phyloP scores from a whole-genome alignment of 64 coral and sea anemone genomes.

The Dendronephthya gigantea region DNA sequence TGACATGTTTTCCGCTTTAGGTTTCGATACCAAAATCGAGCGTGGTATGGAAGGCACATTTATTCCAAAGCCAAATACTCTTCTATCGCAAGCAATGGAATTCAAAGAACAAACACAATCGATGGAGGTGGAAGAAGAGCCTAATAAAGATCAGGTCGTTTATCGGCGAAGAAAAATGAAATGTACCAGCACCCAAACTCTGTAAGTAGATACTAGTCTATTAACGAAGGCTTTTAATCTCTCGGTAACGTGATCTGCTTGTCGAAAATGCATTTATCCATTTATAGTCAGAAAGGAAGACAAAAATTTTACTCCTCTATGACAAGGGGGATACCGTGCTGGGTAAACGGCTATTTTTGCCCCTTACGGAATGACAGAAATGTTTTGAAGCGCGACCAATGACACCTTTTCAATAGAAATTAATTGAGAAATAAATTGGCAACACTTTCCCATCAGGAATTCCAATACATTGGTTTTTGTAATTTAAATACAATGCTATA shows the following conservation, averaged over 20 bases:
- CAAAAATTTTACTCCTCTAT: not conserved
- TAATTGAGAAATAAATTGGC: not conserved
- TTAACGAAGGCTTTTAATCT: not conserved
- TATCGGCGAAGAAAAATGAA: slow-evolving; percentile 13
- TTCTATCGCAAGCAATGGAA: slow-evolving; percentile 3
- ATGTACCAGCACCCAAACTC: not conserved
- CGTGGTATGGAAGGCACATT: not conserved
- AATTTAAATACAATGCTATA: slow-evolving; percentile 5
- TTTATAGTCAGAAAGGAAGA: slow-evolving; percentile 3
- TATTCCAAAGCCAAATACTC: not conserved
- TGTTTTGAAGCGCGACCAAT: not conserved
- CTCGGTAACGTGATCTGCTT: not conserved
- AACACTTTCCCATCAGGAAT: not conserved
- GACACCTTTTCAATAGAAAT: not conserved
- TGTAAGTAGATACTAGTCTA: not conserved
- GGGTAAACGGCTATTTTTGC: not conserved
- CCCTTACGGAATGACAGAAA: not conserved
- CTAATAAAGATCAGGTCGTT: not conserved
- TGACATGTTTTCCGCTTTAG: not conserved
- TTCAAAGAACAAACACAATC: not conserved
- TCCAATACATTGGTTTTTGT: not conserved
- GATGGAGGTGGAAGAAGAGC: not conserved
- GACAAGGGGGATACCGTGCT: not conserved
- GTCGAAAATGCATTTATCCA: not conserved
- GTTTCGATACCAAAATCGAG: not conserved